phyloP scores from a whole-genome alignment of 2,113 vertebrate species.

The Takifugu flavidus region DNA sequence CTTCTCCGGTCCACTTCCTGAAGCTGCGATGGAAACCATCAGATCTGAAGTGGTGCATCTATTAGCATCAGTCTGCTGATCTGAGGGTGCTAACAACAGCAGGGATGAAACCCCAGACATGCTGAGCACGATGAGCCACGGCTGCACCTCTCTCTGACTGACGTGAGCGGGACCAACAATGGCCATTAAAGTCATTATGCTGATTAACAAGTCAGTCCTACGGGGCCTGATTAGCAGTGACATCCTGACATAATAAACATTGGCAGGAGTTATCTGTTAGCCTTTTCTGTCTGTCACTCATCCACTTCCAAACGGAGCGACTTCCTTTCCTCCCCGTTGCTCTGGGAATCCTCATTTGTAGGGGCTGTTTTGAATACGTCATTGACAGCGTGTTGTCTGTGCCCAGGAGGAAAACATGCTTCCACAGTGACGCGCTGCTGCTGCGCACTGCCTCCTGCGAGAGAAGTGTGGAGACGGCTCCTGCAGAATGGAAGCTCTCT shows the following conservation, averaged over 20 bases:
- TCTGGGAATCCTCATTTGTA: no score
- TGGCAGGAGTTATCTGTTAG: not conserved
- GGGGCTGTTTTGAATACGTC: not conserved
- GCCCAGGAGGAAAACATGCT: conserved; percentile 4
- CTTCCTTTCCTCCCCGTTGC: no score
- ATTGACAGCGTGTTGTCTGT: not conserved
- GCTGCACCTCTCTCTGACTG: conserved; percentile 18
- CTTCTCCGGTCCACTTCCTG: no score
- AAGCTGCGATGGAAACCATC: no score
- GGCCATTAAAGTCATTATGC: conserved; percentile 29
- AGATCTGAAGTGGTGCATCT: no score
- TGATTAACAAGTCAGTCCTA: conserved; percentile 10
- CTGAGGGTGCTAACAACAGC: no score
- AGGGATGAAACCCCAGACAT: no score
- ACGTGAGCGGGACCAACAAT: conserved; percentile 12
- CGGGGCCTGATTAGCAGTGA: conserved; percentile 18
- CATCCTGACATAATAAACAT: conserved; percentile 7
- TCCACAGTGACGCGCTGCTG: not conserved
- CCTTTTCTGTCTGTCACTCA: conserved; percentile 7
- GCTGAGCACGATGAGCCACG: no score
- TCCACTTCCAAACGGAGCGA: conserved; percentile 18
- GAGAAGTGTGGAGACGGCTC: conserved; percentile 8
- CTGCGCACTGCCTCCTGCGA: not conserved
- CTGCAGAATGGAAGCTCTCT: conserved; percentile 4
- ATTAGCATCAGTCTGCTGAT: no score